Evolutionary conservation across 2,888 invertebrate genomes (phyloP).

Genomic region (Fragum sueziense): DNA sequence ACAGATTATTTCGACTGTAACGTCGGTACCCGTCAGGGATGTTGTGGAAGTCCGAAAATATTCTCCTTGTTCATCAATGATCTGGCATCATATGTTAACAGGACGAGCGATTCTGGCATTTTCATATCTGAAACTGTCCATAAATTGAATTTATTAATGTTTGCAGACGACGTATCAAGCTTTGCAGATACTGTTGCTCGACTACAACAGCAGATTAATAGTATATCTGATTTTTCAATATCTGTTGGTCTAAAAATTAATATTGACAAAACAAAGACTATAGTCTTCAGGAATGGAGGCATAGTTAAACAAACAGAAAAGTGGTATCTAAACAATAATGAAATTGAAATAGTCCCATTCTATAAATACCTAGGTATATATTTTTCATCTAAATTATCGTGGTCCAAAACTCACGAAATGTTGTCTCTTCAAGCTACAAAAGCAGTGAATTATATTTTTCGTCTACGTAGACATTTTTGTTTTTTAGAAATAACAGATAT

Average conservation of each 20-base stretch:
- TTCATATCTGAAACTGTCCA: slow-evolving; percentile 11
- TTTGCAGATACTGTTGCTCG: slow-evolving; percentile 17
- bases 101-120: not conserved
- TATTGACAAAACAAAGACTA: slow-evolving; percentile 24
- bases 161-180: slow-evolving; percentile 28
- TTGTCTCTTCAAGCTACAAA: slow-evolving; percentile 10
- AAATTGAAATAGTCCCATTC: slow-evolving; percentile 21
- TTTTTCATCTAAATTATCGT: slow-evolving; percentile 22
- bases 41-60: slow-evolving; percentile 14
- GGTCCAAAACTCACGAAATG: slow-evolving; percentile 13
- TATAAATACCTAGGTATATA: slow-evolving; percentile 37
- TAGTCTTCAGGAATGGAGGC: slow-evolving; percentile 31
- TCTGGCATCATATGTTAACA: slow-evolving; percentile 7
- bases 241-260: slow-evolving; percentile 1
- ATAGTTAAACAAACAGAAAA: slow-evolving; percentile 28
- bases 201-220: slow-evolving; percentile 17
- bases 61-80: slow-evolving; percentile 20
- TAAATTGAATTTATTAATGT: slow-evolving; percentile 9
- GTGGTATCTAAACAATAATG: slow-evolving; percentile 15
- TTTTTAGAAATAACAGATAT: not conserved
- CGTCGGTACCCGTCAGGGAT: slow-evolving; percentile 17
- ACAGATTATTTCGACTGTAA: slow-evolving; percentile 19
- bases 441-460: slow-evolving; percentile 7
- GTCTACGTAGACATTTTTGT: slow-evolving; percentile 1
- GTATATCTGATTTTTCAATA: slow-evolving; percentile 8